phyloP scores from a whole-genome alignment of 2,797 vertebrate genomes.

The Malacoraja senta region DNA sequence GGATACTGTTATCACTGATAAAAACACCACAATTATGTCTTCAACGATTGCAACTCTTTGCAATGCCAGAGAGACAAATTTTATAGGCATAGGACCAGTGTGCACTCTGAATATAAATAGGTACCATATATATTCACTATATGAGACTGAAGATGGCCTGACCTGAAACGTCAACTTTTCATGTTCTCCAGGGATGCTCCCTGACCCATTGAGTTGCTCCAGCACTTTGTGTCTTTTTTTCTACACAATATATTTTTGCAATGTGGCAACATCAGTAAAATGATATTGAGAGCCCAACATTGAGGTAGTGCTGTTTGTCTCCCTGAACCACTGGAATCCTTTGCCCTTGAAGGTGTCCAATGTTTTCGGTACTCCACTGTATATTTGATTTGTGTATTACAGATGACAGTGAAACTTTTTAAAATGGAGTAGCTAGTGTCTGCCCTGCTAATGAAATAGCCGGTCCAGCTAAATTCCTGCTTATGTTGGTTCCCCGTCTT shows the following conservation, averaged over 20 bases:
- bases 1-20: constrained; percentile 11
- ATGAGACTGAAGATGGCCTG: too few species aligned
- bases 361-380: neutral
- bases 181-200: too few species aligned
- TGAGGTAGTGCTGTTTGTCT: neutral
- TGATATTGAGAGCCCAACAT: neutral
- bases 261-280: neutral
- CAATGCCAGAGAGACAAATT: neutral
- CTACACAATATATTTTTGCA: neutral
- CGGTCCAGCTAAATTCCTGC: neutral
- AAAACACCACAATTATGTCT: constrained; percentile 3
- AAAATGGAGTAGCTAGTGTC: neutral
- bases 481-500: neutral
- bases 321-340: neutral
- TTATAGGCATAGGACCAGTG: neutral
- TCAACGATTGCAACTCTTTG: neutral
- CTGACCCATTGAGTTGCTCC: too few species aligned
- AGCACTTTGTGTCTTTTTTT: too few species aligned
- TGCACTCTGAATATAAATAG: neutral
- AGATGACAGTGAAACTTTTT: neutral
- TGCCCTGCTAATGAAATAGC: neutral
- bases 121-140: too few species aligned
- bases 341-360: neutral
- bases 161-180: too few species aligned
- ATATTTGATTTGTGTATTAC: neutral